Conservation (phyloP, 2,113 vertebrate species). For the Takifugu bimaculatus region DNA sequence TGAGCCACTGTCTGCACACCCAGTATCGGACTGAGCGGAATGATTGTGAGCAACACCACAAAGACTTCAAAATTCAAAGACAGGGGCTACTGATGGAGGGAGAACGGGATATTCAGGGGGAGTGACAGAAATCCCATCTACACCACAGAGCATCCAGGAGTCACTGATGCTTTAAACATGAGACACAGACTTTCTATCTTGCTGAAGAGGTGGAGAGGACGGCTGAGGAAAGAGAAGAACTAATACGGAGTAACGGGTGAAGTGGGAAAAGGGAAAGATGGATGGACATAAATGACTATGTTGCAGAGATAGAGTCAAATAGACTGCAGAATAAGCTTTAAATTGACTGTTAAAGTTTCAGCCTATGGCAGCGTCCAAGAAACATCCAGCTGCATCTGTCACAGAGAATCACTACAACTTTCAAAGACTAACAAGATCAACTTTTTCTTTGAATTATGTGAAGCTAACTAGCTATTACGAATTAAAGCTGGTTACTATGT, state of each 20-base stretch:
- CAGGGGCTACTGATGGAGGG: not conserved
- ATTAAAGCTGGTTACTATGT: no score
- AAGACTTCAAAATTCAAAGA: constrained; percentile 30
- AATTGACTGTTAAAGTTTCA: not conserved
- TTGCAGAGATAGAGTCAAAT: constrained; percentile 4
- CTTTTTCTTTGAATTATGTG: not conserved
- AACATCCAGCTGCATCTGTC: not conserved
- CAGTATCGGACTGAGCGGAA: not conserved
- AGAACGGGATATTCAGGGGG: constrained; percentile 16
- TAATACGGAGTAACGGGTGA: constrained; percentile 22
- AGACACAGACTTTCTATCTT: constrained; percentile 55
- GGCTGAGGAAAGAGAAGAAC: constrained; percentile 6
- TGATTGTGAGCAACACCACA: constrained; percentile 1
- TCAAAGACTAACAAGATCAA: not conserved
- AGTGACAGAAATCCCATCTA: constrained; percentile 13
- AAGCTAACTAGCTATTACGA: no score
- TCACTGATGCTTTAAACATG: constrained; percentile 67
- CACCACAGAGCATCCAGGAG: constrained; percentile 7
- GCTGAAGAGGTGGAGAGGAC: constrained; percentile 44
- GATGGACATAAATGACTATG: constrained; percentile 9
- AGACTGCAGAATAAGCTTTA: constrained; percentile 11
- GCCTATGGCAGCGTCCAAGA: not conserved
- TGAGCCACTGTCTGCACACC: constrained; percentile 5
- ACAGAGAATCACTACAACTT: no score
- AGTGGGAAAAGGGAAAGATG: constrained; percentile 13